Evolutionary conservation across 2,888 invertebrate genomes (phyloP).

Genomic region (Ophion obscuratus): DNA sequence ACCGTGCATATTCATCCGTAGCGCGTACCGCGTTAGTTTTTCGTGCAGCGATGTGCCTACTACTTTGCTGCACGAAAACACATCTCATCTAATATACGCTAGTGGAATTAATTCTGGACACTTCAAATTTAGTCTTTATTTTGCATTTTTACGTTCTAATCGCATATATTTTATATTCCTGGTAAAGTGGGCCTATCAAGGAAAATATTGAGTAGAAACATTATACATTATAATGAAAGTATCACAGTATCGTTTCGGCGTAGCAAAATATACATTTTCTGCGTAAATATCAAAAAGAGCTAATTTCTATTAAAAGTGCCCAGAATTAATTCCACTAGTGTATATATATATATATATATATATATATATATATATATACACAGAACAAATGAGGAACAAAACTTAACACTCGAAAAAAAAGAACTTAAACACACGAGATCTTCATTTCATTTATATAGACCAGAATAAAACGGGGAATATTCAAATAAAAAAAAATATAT

Average conservation of each 20-base stretch:
- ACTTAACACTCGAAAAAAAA: conserved; percentile 12
- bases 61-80: not conserved
- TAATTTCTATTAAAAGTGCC: too few species aligned
- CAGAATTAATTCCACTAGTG: too few species aligned
- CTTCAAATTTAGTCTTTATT: too few species aligned
- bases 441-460: conserved; percentile 60
- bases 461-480: conserved; percentile 61
- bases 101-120: too few species aligned
- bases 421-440: conserved; percentile 41
- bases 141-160: too few species aligned
- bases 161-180: too few species aligned
- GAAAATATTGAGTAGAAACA: too few species aligned
- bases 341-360: conserved; percentile 31
- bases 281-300: too few species aligned
- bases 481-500: conserved; percentile 28
- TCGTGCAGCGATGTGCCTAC: not conserved
- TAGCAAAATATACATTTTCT: too few species aligned
- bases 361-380: conserved; percentile 43
- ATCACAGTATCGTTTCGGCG: too few species aligned
- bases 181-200: too few species aligned
- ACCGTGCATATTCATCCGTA: not conserved
- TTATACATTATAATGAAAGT: too few species aligned
- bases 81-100: not conserved
- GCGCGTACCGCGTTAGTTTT: not conserved
- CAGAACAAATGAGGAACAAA: conserved; percentile 20